Evolutionary conservation across 37 sponge, comb jelly and placozoan species (phyloP).

Genomic region (Trichoplax adhaerens): DNA sequence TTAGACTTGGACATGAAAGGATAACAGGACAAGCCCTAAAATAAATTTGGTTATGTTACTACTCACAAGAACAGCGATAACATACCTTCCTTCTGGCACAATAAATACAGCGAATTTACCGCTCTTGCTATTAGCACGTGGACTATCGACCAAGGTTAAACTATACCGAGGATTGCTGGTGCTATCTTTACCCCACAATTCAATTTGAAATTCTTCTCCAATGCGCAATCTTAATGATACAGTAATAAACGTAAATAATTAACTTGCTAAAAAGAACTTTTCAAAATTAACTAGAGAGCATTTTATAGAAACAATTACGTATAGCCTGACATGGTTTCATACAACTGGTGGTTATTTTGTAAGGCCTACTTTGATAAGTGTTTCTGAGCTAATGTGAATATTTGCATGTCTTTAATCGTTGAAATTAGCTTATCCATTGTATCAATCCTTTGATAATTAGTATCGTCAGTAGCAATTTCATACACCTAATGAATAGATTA

Average conservation of each 20-base stretch:
- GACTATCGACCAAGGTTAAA: slow-evolving; percentile 36
- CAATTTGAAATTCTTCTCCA: slow-evolving; percentile 28
- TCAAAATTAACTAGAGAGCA: too few species aligned
- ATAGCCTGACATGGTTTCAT: too few species aligned
- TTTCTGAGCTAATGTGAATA: slow-evolving; percentile 40
- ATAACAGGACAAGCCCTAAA: too few species aligned
- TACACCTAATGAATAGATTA: slow-evolving; percentile 26
- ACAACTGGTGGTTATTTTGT: background rate
- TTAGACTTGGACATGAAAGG: too few species aligned
- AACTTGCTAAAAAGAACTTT: background rate
- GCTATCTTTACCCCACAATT: slow-evolving; percentile 32
- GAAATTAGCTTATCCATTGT: slow-evolving; percentile 16
- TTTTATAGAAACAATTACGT: too few species aligned
- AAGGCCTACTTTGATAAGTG: slow-evolving; percentile 34
- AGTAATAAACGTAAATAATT: background rate
- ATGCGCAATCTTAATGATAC: slow-evolving; percentile 21
- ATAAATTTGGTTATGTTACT: too few species aligned
- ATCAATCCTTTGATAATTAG: slow-evolving; percentile 29
- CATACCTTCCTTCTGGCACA: slow-evolving; percentile 75
- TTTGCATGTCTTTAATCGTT: slow-evolving; percentile 35
- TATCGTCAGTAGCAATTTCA: slow-evolving; percentile 33
- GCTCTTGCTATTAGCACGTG: slow-evolving; percentile 18
- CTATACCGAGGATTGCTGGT: slow-evolving; percentile 40
- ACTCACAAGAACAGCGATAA: too few species aligned
- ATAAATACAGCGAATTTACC: slow-evolving; percentile 73